phyloP scores from a whole-genome alignment of 1,140 invertebrate species.

The Asobara japonica region DNA sequence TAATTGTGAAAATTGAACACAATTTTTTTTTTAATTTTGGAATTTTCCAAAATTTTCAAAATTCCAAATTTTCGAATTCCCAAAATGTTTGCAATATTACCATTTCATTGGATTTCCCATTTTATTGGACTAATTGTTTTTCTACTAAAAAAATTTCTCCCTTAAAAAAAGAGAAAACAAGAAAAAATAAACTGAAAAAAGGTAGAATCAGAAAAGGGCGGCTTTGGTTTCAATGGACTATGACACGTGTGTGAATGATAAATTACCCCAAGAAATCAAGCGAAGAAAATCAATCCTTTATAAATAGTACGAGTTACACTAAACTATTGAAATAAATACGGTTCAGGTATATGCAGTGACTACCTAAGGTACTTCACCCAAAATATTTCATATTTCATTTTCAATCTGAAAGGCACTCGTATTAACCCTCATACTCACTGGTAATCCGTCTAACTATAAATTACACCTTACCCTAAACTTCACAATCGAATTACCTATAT shows the following conservation, averaged over 20 bases:
- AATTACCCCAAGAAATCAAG: neutral
- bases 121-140: no score
- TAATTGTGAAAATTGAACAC: no score
- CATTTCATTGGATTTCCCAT: no score
- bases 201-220: conserved; percentile 32
- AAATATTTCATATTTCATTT: neutral
- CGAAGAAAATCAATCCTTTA: conserved; percentile 11
- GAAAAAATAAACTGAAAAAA: neutral
- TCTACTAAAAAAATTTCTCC: neutral
- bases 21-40: no score
- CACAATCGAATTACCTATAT: neutral
- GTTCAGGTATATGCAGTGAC: conserved; percentile 40
- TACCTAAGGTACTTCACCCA: conserved; percentile 19
- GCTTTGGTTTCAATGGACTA: conserved; percentile 65
- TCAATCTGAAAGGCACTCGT: conserved; percentile 42
- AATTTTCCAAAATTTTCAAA: no score
- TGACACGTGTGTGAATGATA: conserved; percentile 44
- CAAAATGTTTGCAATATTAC: no score
- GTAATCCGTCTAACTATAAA: neutral
- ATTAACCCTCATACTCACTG: conserved; percentile 34
- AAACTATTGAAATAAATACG: conserved; percentile 31
- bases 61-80: no score
- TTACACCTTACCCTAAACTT: neutral
- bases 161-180: neutral
- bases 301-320: conserved; percentile 16